These are phyloP conservation scores for Acanthochromis polyacanthus DNA, from an alignment of 2,113 vertebrate genomes.

Conservation along the genomic window DNA sequence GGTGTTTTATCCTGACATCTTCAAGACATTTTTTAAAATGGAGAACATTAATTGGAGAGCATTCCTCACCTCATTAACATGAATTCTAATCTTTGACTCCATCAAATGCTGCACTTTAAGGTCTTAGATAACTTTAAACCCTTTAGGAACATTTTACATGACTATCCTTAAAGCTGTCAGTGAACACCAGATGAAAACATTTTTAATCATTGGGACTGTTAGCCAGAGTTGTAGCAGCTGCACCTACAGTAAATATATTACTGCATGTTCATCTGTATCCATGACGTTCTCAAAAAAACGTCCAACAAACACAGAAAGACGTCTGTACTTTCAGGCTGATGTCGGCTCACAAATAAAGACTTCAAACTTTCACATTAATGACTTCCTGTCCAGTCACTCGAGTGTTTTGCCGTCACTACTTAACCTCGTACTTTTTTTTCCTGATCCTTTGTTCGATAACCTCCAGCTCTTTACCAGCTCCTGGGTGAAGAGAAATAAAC, in stretches of 20 bases:
- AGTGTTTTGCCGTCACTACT: not conserved
- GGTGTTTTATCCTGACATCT: no score
- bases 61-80: no score
- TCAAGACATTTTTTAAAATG: no score
- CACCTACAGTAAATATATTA: not conserved
- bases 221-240: not conserved
- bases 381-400: not conserved
- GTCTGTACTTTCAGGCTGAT: not conserved
- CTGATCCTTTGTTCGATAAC: constrained; percentile 13
- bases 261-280: not conserved
- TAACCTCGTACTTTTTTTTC: not conserved
- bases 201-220: no score
- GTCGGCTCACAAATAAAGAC: constrained; percentile 1
- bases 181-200: no score
- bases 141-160: no score
- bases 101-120: no score
- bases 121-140: no score
- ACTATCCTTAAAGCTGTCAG: no score
- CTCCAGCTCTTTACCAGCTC: not conserved
- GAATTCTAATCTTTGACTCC: no score
- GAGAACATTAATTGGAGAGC: no score
- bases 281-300: not conserved
- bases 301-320: not conserved
- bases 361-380: constrained; percentile 9
- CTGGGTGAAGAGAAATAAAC: not conserved